Percentiles rank a stretch among this genome's conserved stretches.
phyloP scores from a whole-genome alignment of 2,797 vertebrate genomes.

The Anguilla anguilla region DNA sequence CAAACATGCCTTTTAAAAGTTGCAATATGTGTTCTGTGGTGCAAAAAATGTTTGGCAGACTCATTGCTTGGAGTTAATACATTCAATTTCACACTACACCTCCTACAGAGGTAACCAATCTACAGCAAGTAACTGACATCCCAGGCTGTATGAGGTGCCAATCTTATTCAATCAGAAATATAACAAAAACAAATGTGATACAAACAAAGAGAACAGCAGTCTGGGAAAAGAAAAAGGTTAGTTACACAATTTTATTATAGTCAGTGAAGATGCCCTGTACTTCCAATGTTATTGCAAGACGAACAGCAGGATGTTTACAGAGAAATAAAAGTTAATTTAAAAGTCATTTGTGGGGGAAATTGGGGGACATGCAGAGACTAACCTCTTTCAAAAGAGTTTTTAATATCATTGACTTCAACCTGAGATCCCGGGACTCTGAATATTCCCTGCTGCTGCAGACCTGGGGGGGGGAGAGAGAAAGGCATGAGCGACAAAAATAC shows the following conservation, averaged over 20 bases:
- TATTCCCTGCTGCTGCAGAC: conserved; percentile 97
- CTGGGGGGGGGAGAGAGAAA: conserved; percentile 64
- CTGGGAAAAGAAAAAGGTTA: not conserved
- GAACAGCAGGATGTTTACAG: not conserved
- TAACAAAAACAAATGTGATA: not conserved
- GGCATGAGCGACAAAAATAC: not conserved
- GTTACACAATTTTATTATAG: not conserved
- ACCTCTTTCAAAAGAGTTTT: conserved; percentile 99
- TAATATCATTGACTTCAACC: conserved; percentile 98
- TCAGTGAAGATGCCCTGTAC: not conserved
- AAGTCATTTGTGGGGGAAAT: conserved; percentile 56
- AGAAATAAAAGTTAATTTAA: conserved; percentile 47
- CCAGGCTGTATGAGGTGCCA: not conserved
- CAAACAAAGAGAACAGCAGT: not conserved
- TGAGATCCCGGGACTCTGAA: conserved; percentile 98
- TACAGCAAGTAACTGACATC: too few relatives aligned
- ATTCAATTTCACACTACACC: not conserved
- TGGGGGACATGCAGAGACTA: conserved; percentile 47
- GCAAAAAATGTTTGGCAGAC: not conserved
- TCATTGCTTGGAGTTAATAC: not conserved
- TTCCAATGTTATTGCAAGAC: not conserved
- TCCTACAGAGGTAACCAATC: not conserved
- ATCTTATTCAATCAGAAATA: not conserved
- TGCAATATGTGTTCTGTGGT: not conserved
- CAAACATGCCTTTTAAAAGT: not conserved